Base-by-base conservation (phyloP, 2,797 vertebrate genomes). In the Anabacerthia variegaticeps region DNA sequence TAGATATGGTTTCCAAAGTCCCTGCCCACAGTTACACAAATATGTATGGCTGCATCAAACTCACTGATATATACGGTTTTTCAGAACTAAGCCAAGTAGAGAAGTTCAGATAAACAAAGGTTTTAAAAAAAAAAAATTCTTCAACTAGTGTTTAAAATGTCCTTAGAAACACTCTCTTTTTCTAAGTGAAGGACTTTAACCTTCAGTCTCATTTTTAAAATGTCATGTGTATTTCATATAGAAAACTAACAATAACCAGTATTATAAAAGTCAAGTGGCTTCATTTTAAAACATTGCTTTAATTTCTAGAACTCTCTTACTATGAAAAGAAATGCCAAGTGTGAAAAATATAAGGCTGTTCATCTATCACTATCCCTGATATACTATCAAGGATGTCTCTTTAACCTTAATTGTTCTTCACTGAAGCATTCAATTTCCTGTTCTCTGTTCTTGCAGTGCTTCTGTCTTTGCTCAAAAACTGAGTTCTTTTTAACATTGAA, bases 351-450 rank as follows among this genome's bases (percentile, higher is more conserved):
- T 27, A 66, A 44, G 63, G 51, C 51, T 58, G 39, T 49, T 94
- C 88, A 95, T 93, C 65, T 96, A 75, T 93, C 85, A 84, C 66
- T 91, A 52, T 46, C 37, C 30, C 14, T 36, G 56, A 85, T 89
- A 71, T 16, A 9, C 59, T 88, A 78, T 78, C 54, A 56, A 88
- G 76, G 49, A 66, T 78, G 27, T 88, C 85, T 86, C 54, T 93
- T 89, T 93, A 94, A 88, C 91, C 85, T 93, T 91, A 93, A 93
- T 93, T 92, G 82, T 89, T 93, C 85, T 91, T 94, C 69, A 93
- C 19, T 78, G 92, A 84, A 96, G 58, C 85, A 78, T 95, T 92
- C 85, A 85, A 88, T 92, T 96, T 97, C 72, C 76, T 75, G 46
- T 77, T 78, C 78, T 75, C 68, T 91, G 32, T 67, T 95, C 65